Conservation (phyloP, 2,113 vertebrate species). For the Nansenia antarctica region DNA sequence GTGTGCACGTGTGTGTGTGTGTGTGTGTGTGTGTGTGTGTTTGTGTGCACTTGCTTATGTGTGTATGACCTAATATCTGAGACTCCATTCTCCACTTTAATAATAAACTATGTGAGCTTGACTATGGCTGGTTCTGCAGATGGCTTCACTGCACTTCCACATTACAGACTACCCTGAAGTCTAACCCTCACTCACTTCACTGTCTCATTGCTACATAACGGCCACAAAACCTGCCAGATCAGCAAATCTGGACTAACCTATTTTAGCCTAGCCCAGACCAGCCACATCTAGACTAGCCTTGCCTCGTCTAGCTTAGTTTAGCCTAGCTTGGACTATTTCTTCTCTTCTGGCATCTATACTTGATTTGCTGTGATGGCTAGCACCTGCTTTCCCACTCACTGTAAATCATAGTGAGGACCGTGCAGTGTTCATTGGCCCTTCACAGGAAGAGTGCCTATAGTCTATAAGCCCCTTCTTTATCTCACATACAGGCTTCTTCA, state of each 20-base stretch:
- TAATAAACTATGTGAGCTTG: no score
- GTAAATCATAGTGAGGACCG: neutral
- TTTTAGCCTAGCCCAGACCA: no score
- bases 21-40: neutral
- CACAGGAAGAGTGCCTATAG: neutral
- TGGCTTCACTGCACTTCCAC: no score
- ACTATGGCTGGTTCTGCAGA: no score
- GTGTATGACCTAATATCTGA: no score
- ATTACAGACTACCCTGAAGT: neutral
- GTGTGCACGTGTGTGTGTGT: neutral
- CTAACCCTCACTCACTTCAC: neutral
- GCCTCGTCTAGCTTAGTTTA: constrained; percentile 1
- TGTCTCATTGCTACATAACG: neutral
- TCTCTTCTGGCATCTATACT: neutral
- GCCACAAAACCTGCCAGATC: neutral
- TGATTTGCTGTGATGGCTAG: neutral
- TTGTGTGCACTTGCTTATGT: no score
- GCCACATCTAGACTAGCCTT: constrained; percentile 9
- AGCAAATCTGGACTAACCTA: no score
- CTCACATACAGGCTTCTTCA: neutral
- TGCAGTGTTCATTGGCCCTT: neutral
- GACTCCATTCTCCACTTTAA: no score
- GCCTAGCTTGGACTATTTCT: constrained; percentile 22
- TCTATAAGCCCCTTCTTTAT: neutral
- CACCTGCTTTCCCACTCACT: neutral